Percentiles rank a stretch among this genome's conserved stretches.
phyloP scores from a whole-genome alignment of 1,140 invertebrate genomes.

The Halesus radiatus region DNA sequence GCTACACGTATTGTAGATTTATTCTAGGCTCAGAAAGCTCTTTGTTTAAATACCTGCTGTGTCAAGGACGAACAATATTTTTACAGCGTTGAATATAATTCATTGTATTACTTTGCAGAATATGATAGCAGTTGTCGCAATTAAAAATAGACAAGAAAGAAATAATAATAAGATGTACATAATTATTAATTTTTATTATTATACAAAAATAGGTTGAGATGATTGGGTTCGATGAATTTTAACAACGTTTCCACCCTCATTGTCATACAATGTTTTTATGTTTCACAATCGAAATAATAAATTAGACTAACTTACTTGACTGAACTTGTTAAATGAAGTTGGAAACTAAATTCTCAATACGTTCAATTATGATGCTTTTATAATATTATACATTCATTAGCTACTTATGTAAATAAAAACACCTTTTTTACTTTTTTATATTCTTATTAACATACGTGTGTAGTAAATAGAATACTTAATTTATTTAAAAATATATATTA shows the following conservation, averaged over 20 bases:
- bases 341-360: no score
- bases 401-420: constrained; percentile 11
- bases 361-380: no score
- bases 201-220: not conserved
- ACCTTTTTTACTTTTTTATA: constrained; percentile 25
- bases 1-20: no score
- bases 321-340: no score
- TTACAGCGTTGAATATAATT: not conserved
- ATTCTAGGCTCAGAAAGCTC: no score
- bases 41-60: constrained; percentile 1
- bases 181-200: not conserved
- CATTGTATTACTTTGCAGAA: not conserved
- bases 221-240: not conserved
- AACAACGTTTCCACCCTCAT: not conserved
- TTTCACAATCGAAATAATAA: not conserved
- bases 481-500: constrained; percentile 34
- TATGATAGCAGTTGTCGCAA: not conserved
- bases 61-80: constrained; percentile 18
- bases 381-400: not conserved
- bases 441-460: constrained; percentile 28
- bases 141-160: not conserved
- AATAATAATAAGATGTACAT: not conserved
- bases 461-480: constrained; percentile 22
- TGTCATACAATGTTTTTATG: not conserved
- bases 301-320: not conserved